Base-by-base conservation (phyloP, 2,797 vertebrate species). In the Chrosomus eos region DNA sequence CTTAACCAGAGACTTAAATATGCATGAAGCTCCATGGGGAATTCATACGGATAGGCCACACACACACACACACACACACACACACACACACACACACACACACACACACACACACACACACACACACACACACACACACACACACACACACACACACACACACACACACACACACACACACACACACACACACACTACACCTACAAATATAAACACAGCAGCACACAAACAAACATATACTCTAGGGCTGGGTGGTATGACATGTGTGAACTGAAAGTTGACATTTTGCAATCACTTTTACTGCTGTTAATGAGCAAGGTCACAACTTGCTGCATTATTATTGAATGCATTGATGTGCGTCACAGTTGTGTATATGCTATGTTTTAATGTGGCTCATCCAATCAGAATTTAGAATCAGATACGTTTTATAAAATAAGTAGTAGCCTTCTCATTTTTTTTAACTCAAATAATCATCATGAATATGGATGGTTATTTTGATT, bases 1-100 rank as follows among this genome's bases (percentile, higher is more conserved):
- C 88, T 88, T 90, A 92, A 90, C 90, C 89, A 85, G 86, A 58
- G 79, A 87, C 82, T 91, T 90, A 90, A 91, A 92, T 90, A 92
- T 91, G 87, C 88, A 92, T 87, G 87, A 90, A 82, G 80, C 64
- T 85, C 87, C 21, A 0, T 18, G 23, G 87, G 87, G 89, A 87
- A 85, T 87, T 88, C 53, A 79, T 75, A 88, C 38, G 73, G 87
- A 88, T 87, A 88, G 81, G 76, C 81, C 82, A 81, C 77, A 88
- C 28, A 16, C 67, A 88, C 23, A 82, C 58, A 82, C 58, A 75
- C 66, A 76, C 64, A 82, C 82, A 64, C 60, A 79, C 28, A 77
- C 62, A n/a, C 85, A 85, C 73, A 75, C 60, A 45, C 6, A 38
- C 36, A 38, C 36, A 38, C 36, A 38, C 36, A n/a, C 86, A 86